Conservation (phyloP, 2,888 invertebrate genomes). For the Macrophya alboannulata region DNA sequence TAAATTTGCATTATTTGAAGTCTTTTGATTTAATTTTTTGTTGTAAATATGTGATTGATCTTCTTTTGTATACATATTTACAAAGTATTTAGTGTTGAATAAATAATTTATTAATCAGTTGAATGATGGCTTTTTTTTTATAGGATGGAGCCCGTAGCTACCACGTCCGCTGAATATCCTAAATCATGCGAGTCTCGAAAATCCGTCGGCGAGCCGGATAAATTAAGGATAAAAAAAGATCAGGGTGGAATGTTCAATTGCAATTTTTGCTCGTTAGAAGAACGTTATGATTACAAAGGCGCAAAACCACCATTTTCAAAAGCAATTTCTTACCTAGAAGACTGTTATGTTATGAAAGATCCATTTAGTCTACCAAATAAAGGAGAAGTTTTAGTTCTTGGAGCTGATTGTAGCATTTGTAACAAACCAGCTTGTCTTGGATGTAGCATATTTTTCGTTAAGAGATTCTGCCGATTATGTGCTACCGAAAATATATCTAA, state of each 20-base stretch:
- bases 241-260: constrained; percentile 84
- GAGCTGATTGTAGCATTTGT: constrained; percentile 89
- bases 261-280: constrained; percentile 84
- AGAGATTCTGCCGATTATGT: constrained; percentile 89
- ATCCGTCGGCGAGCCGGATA: background rate
- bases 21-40: background rate
- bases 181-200: constrained; percentile 49
- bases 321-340: constrained; percentile 86
- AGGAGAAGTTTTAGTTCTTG: constrained; percentile 90
- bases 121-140: constrained; percentile 23
- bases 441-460: constrained; percentile 91
- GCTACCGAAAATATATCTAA: constrained; percentile 82
- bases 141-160: constrained; percentile 70
- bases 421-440: constrained; percentile 87
- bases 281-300: constrained; percentile 90
- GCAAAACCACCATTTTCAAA: constrained; percentile 88
- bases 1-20: background rate
- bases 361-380: constrained; percentile 90
- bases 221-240: constrained; percentile 62
- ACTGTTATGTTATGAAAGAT: constrained; percentile 92
- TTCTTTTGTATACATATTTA: background rate
- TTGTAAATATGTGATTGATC: background rate
- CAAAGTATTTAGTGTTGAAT: background rate
- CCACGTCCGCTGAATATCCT: constrained; percentile 52
- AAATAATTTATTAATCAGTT: constrained; percentile 28